Evolutionary conservation across 2,113 vertebrate genomes (phyloP), one percentile per base, ranked within the genome.

Genomic region (Pandion haliaetus): DNA sequence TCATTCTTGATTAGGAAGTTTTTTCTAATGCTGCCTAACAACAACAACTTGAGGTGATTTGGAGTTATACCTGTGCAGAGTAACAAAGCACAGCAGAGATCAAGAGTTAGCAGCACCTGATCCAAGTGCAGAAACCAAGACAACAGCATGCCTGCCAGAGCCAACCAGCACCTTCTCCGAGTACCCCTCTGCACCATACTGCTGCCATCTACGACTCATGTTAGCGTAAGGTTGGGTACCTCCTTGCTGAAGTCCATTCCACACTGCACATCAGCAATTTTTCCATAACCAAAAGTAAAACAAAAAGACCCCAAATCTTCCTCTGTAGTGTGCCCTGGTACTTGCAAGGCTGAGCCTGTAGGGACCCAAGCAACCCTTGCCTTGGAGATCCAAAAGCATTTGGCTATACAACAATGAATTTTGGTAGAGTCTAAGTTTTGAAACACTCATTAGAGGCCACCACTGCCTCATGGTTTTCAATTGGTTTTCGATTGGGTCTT

Each of bases 1-100:
- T 92, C 74, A 14, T 26, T 82, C 74, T 49, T 24, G 31, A 88
- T 45, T 11, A 70, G 15, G 9, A 73, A 58, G 16, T 1, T 13
- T 74, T 80, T 77, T 90, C 74, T 77, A 81, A 79, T 34, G 76
- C 74, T 95, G 80, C 93, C 80, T 86, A 92, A 95, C 67, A 90
- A 84, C 90, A 66, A 19, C 49, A 58, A 82, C 69, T 26, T 0
- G 40, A 69, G 66, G 55, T 40, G 57, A 72, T 73, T 4, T 4
- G 10, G 72, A 86, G 86, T 20, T 55, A 36, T 3, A 80, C 31
- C 50, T 49, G 47, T 5, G 0, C 74, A 58, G 58, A 73, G 40
- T 8, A 70, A 31, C 24, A n/a, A 36, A 40, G 58, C 71, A 40
- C 26, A 66, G 76, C 40, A 17, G 49, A 59, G 40, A 15, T 1